Evolutionary conservation across 1,140 invertebrate genomes (phyloP), one percentile per base, ranked within the genome.

Genomic region (Diachasma alloeum): DNA sequence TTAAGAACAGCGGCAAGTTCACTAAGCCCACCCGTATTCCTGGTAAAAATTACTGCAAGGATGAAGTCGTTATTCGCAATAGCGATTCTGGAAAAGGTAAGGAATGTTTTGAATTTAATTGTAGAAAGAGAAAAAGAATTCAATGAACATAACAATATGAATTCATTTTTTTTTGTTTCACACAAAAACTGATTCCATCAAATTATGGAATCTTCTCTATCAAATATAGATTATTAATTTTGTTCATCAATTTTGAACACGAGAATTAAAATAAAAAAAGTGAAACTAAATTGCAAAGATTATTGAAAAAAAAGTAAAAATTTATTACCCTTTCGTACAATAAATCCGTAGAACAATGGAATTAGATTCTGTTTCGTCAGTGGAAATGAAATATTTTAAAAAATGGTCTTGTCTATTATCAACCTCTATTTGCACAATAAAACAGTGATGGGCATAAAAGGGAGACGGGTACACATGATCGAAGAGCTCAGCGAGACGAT

Each of bases 381-480:
- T 68, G 31, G 13, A 68, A 37, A 68, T 39, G 6, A 68, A 37
- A 39, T 8, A 66, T 24, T 31, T 31, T 26, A 59, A 76, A 53
- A 76, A 80, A 15, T 19, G 15, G n/a, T 22, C 3, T 44, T 79
- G 26, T 8, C n/a, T 73, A 74, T 73, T 74, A 15, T 80, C 56
- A 69, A 84, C 80, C n/a, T 68, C 4, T 39, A 87, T 89, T 88
- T 90, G 82, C 84, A 86, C 80, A 80, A 86, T 85, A 84, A 87
- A 85, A 90, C 93, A 97, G 97, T 98, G 91, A 98, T 98, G 97
- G 97, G 97, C 92, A 97, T 98, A 93, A 98, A 97, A 92, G 97
- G 97, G 87, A 93, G 97, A 86, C 92, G 97, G 87, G 97, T 98
- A 89, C 97, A 98, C 92, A 96, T 98, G 94, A 98, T 98, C 89